These are phyloP conservation scores for Cheumatopsyche charites DNA, from an alignment of 1,140 invertebrate species.

Conservation along the genomic window DNA sequence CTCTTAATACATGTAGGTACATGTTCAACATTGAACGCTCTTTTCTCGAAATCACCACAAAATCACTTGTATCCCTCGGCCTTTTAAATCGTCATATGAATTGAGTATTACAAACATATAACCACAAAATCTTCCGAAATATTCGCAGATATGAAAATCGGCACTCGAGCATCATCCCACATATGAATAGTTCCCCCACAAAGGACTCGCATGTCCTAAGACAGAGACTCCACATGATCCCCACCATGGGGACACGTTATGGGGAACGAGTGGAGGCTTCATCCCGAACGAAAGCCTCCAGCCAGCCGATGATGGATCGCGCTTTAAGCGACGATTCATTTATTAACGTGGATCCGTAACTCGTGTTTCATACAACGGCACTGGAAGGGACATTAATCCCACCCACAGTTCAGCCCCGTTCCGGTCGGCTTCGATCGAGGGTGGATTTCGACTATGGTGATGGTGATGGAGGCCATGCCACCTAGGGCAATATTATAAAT, in stretches of 20 bases:
- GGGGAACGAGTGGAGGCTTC: conserved; percentile 17
- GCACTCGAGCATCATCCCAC: background rate
- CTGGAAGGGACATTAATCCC: conserved; percentile 18
- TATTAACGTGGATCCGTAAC: conserved; percentile 45
- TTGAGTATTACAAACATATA: no score
- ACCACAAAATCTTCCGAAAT: no score
- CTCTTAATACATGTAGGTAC: no score
- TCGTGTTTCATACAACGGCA: conserved; percentile 37
- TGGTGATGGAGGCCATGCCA: background rate
- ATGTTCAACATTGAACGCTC: no score
- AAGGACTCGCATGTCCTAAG: background rate
- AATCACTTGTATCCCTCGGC: no score
- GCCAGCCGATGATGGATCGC: conserved; percentile 44
- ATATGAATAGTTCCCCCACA: conserved; percentile 1
- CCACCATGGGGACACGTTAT: background rate
- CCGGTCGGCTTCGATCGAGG: conserved; percentile 1
- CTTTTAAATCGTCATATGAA: no score
- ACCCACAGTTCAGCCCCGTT: background rate
- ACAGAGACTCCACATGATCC: conserved; percentile 19
- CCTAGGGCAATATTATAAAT: conserved; percentile 43
- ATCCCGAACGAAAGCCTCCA: conserved; percentile 21
- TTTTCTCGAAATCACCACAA: no score
- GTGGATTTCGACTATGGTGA: no score
- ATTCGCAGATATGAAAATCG: background rate
- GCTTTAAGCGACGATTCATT: conserved; percentile 48